phyloP scores from a whole-genome alignment of 2,113 vertebrate species.

The Scalopus aquaticus region DNA sequence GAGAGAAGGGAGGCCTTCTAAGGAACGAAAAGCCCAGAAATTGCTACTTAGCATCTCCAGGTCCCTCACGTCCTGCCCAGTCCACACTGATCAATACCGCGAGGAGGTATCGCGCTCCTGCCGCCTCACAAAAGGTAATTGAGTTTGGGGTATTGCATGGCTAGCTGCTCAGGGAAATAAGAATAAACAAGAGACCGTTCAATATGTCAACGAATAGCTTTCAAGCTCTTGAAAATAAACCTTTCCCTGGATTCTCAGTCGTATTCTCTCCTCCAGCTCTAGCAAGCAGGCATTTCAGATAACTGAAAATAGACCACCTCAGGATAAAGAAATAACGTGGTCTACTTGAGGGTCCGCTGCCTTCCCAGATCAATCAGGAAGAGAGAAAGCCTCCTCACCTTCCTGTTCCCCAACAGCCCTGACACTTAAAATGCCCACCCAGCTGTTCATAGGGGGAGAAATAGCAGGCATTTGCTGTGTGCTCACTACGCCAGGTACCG shows the following conservation, averaged over 20 bases:
- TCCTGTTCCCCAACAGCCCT: not conserved
- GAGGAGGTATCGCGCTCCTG: slow-evolving; percentile 41
- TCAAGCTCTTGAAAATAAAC: slow-evolving; percentile 68
- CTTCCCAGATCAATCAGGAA: not conserved
- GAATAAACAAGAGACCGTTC: slow-evolving; percentile 70
- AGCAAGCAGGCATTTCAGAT: not conserved
- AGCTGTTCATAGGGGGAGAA: not conserved
- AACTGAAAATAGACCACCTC: slow-evolving; percentile 62
- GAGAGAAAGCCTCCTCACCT: not conserved
- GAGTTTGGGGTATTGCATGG: slow-evolving; percentile 64
- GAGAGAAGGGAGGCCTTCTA: slow-evolving; percentile 31
- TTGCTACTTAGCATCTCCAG: slow-evolving; percentile 43
- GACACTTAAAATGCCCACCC: slow-evolving; percentile 47
- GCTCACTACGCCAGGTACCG: not conserved
- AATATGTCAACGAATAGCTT: slow-evolving; percentile 71
- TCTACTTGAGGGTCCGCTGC: not conserved
- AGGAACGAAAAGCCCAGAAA: slow-evolving; percentile 49
- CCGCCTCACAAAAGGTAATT: slow-evolving; percentile 70
- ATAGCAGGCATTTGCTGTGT: not conserved
- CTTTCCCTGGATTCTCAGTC: slow-evolving; percentile 46
- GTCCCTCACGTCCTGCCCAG: slow-evolving; percentile 25
- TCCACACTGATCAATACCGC: slow-evolving; percentile 54
- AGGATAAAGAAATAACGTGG: not conserved
- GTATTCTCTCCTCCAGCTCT: not conserved
- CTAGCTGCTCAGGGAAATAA: slow-evolving; percentile 66